phyloP scores from a whole-genome alignment of 2,888 invertebrate genomes.

The Steinernema carpocapsae region DNA sequence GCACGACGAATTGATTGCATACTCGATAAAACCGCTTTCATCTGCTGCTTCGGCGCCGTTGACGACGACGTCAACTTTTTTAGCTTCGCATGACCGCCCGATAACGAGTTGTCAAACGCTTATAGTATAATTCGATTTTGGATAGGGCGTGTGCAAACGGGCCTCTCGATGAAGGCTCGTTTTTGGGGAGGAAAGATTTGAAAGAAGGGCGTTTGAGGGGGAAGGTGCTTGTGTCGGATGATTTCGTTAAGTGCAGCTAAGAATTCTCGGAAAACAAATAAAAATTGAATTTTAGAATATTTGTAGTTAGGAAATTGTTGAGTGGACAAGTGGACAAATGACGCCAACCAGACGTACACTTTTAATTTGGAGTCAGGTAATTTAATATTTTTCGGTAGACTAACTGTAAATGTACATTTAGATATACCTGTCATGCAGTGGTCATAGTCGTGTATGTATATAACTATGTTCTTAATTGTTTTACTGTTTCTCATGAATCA shows the following conservation, averaged over 20 bases:
- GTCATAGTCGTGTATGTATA: not conserved
- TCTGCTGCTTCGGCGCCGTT: not conserved
- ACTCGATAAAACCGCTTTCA: slow-evolving; percentile 9
- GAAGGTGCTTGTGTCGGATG: not conserved
- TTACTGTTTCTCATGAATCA: too few species aligned
- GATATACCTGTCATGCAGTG: too few species aligned
- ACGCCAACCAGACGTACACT: too few species aligned
- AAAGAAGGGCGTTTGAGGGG: not conserved
- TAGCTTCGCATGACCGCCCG: not conserved
- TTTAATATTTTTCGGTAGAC: too few species aligned
- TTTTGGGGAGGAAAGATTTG: not conserved
- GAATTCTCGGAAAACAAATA: not conserved
- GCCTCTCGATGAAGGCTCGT: not conserved
- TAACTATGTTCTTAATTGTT: too few species aligned
- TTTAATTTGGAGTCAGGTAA: too few species aligned
- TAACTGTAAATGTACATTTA: too few species aligned
- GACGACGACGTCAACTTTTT: not conserved
- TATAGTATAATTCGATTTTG: not conserved
- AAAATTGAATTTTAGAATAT: not conserved
- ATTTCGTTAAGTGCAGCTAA: not conserved
- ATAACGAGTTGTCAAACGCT: not conserved
- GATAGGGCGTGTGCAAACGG: too few species aligned
- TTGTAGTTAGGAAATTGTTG: too few species aligned
- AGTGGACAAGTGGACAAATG: too few species aligned
- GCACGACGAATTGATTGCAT: slow-evolving; percentile 18